Conservation (phyloP, 2,888 invertebrate species). For the Amphipoea oculea region DNA sequence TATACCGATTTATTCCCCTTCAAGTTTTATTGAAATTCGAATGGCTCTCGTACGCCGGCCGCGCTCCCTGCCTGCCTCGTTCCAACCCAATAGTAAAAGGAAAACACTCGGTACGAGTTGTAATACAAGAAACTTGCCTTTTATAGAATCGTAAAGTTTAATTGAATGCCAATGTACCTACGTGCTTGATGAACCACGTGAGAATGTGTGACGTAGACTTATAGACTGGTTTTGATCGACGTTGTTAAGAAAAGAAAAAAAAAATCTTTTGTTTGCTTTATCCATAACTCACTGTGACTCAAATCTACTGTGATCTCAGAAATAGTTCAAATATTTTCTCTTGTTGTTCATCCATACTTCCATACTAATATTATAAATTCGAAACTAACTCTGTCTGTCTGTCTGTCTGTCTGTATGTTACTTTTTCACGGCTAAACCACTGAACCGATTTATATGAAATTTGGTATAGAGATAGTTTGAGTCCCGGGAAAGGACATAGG, state of each 20-base stretch:
- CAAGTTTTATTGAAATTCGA: slow-evolving; percentile 86
- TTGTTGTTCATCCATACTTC: neutral
- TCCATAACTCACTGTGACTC: neutral
- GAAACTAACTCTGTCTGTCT: too few relatives aligned
- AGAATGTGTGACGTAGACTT: slow-evolving; percentile 45
- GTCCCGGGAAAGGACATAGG: too few relatives aligned
- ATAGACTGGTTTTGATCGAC: slow-evolving; percentile 31
- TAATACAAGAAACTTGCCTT: slow-evolving; percentile 54
- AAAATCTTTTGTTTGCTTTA: slow-evolving; percentile 16
- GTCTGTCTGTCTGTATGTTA: too few relatives aligned
- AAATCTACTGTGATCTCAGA: neutral
- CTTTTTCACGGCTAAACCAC: too few relatives aligned
- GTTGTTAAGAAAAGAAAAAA: slow-evolving; percentile 2
- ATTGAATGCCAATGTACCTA: slow-evolving; percentile 49
- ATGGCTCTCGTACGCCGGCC: slow-evolving; percentile 72
- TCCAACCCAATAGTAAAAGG: slow-evolving; percentile 69
- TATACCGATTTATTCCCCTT: slow-evolving; percentile 82
- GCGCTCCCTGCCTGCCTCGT: slow-evolving; percentile 57
- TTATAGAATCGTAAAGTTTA: slow-evolving; percentile 60
- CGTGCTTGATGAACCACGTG: slow-evolving; percentile 40
- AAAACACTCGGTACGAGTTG: slow-evolving; percentile 66
- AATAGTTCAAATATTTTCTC: slow-evolving; percentile 1
- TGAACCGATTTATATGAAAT: too few relatives aligned
- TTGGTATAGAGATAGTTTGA: too few relatives aligned
- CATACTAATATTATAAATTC: too few relatives aligned